Percentiles rank a stretch among this genome's conserved stretches.
phyloP scores from a whole-genome alignment of 2,797 vertebrate genomes.

The Esox masquinongy region DNA sequence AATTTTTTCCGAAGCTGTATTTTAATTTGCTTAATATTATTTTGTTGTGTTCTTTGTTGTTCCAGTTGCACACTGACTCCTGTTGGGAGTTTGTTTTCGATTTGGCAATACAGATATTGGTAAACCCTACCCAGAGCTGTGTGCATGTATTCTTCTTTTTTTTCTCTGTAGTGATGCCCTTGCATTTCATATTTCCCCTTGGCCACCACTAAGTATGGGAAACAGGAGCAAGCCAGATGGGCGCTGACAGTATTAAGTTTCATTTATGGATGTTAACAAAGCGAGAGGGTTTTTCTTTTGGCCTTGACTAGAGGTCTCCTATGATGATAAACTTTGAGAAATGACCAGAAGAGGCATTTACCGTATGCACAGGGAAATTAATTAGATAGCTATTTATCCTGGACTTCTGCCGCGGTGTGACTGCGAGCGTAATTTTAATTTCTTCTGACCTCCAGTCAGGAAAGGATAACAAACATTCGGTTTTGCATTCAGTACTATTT shows the following conservation, averaged over 20 bases:
- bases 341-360: constrained; percentile 53
- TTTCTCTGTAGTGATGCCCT: constrained; percentile 47
- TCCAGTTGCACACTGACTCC: background rate
- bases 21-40: too few relatives aligned
- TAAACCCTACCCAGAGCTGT: background rate
- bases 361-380: constrained; percentile 60
- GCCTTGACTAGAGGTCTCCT: constrained; percentile 65
- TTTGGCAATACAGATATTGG: background rate
- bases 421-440: constrained; percentile 65
- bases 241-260: constrained; percentile 58
- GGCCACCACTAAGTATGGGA: constrained; percentile 42
- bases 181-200: constrained; percentile 67
- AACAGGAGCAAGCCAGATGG: constrained; percentile 63
- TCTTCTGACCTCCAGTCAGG: constrained; percentile 60
- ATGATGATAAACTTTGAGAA: constrained; percentile 64
- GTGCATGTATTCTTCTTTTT: constrained; percentile 10
- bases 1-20: too few relatives aligned
- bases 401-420: constrained; percentile 67
- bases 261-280: constrained; percentile 67
- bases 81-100: background rate
- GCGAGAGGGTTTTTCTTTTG: constrained; percentile 58
- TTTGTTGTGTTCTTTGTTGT: background rate
- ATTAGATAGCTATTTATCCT: constrained; percentile 72
- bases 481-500: constrained; percentile 59
- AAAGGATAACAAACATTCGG: constrained; percentile 62